Conservation (phyloP, 2,888 invertebrate genomes). For the Pristionchus arcanus region DNA sequence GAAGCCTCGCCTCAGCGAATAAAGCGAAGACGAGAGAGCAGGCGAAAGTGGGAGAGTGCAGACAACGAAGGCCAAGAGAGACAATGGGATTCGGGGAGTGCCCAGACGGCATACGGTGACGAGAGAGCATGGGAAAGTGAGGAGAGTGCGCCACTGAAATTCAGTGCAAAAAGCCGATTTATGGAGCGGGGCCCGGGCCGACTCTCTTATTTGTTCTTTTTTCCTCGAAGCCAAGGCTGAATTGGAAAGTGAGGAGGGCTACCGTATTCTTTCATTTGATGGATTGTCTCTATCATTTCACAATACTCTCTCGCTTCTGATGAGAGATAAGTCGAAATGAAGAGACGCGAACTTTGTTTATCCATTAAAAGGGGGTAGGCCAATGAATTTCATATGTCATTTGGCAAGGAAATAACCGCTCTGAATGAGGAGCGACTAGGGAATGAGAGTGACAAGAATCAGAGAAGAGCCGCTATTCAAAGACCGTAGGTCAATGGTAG, state of each 20-base stretch:
- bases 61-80: background rate
- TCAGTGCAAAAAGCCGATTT: conserved; percentile 33
- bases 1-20: background rate
- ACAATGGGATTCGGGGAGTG: background rate
- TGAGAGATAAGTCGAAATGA: no score
- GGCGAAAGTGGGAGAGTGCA: background rate
- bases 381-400: no score
- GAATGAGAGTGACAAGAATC: no score
- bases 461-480: background rate
- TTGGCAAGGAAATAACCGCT: no score
- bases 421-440: no score
- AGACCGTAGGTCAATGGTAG: conserved; percentile 14
- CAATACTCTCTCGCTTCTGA: no score
- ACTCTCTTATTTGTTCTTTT: conserved; percentile 51
- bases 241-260: conserved; percentile 34
- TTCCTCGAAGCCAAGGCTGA: conserved; percentile 35
- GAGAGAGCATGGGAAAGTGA: background rate
- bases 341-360: no score
- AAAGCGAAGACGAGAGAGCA: background rate
- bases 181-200: conserved; percentile 33
- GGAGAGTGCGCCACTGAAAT: conserved; percentile 1
- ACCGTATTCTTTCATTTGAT: background rate
- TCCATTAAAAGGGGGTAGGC: no score
- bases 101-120: background rate
- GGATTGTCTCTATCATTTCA: no score